Evolutionary conservation across 2,797 vertebrate genomes (phyloP), one percentile per base, ranked within the genome.

Genomic region (Enoplosus armatus): DNA sequence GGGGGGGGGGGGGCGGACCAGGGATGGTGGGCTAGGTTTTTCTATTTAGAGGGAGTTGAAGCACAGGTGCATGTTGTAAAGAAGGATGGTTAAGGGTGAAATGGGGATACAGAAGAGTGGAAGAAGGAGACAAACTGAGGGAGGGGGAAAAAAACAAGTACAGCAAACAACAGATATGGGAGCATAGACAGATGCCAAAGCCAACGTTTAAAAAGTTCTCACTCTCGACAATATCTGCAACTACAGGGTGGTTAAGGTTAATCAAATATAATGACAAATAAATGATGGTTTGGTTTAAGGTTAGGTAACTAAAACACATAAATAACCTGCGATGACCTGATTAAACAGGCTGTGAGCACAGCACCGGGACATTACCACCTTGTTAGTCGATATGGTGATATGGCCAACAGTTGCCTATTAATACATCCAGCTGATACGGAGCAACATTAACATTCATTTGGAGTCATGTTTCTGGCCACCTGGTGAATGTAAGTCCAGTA

Each of bases 31-130:
- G 56, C 27, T 27, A 1, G 48, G n/a, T n/a, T 77, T 61, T 73
- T 41, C 82, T 60, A 53, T 74, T 83, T 29, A 58, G 61, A 80
- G 47, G 53, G 53, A 64, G 80, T 27, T 64, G 56, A 78, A 82
- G 70, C 67, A 77, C 94, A 95, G 94, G 91, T 94, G 93, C 83
- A 60, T 41, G 68, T 72, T 83, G 79, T 92, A 80, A 83, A 75
- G 58, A 50, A 16, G 53, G 59, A 39, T 51, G 43, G 71, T 70
- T 72, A 39, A n/a, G 18, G 68, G 43, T 72, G 51, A 83, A 63
- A 60, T 3, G 39, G 35, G 48, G 63, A 65, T 33, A 62, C 65
- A 77, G 55, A 58, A 39, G 48, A 39, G 33, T 68, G 56, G 59
- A 47, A 63, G 31, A 60, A 26, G 33, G 6, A 29, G 22, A 8